Evolutionary conservation across 53 echinoderm and acorn worm genomes (phyloP).

Genomic region (Stichopus horrens): DNA sequence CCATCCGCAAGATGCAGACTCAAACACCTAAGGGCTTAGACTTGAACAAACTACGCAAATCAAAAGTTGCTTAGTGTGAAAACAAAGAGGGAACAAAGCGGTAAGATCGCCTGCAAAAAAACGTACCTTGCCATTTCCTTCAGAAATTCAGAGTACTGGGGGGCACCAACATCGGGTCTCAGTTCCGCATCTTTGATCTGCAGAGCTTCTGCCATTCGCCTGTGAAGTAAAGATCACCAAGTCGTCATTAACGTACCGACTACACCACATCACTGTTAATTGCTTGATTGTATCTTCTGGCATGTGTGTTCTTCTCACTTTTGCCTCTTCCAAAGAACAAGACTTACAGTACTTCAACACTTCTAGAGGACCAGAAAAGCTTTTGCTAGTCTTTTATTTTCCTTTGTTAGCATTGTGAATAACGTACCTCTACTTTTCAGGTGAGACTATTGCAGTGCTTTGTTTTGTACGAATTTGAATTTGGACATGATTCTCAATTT

Average conservation of each 20-base stretch:
- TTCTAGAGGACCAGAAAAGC: no score
- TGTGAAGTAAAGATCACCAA: background rate
- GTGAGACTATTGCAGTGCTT: no score
- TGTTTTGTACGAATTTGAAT: background rate
- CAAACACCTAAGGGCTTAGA: no score
- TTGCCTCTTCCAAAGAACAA: background rate
- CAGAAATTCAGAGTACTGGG: constrained; percentile 78
- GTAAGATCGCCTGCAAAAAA: no score
- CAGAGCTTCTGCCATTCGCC: constrained; percentile 74
- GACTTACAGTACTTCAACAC: no score
- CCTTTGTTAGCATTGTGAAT: no score
- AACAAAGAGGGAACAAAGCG: no score
- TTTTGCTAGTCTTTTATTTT: no score
- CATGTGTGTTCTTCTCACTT: background rate
- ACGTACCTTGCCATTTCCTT: constrained; percentile 93
- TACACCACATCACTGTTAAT: background rate
- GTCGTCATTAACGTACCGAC: background rate
- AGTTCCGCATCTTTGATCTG: constrained; percentile 75
- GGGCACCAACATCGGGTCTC: constrained; percentile 54
- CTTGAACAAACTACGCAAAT: no score
- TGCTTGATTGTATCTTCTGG: background rate
- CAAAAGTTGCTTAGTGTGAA: no score
- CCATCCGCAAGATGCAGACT: no score
- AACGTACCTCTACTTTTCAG: no score
- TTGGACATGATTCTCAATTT: background rate